These are phyloP conservation scores for Rallus crepitans DNA, from an alignment of 2,797 vertebrate species.

Conservation along the genomic window DNA sequence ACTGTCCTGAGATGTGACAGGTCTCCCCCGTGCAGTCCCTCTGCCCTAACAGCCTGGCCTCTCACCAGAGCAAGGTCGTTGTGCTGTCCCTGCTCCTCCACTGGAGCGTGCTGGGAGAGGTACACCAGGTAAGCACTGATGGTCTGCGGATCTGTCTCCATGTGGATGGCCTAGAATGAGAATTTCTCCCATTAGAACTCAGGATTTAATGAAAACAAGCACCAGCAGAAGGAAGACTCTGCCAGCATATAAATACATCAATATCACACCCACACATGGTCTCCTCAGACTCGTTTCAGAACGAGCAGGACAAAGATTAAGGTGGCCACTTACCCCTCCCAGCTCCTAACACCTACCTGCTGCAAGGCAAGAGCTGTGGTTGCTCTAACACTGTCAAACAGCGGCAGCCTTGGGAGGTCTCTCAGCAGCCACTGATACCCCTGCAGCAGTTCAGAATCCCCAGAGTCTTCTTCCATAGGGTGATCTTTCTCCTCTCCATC, in stretches of 20 bases:
- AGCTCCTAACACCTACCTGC: slow-evolving; percentile 82
- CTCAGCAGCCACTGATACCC: slow-evolving; percentile 95
- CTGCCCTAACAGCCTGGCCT: neutral
- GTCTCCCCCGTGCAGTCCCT: neutral
- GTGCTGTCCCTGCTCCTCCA: slow-evolving; percentile 94
- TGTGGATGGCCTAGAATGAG: slow-evolving; percentile 90
- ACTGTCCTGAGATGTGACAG: neutral
- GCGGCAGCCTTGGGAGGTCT: slow-evolving; percentile 91
- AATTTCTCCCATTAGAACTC: neutral
- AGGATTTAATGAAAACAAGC: neutral
- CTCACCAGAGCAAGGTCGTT: slow-evolving; percentile 96
- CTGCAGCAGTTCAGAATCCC: slow-evolving; percentile 87
- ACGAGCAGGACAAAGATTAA: neutral
- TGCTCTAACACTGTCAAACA: slow-evolving; percentile 92
- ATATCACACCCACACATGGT: accelerated
- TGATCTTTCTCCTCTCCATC: slow-evolving; percentile 94
- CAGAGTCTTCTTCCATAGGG: slow-evolving; percentile 91
- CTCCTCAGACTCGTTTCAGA: neutral
- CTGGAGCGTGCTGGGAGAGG: slow-evolving; percentile 94
- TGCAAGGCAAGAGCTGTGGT: slow-evolving; percentile 93
- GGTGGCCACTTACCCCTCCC: neutral
- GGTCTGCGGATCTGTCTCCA: slow-evolving; percentile 97
- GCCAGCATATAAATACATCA: accelerated
- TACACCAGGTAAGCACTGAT: slow-evolving; percentile 98
- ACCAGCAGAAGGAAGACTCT: neutral